phyloP scores from a whole-genome alignment of 2,113 vertebrate genomes.

The Halichoeres trimaculatus region DNA sequence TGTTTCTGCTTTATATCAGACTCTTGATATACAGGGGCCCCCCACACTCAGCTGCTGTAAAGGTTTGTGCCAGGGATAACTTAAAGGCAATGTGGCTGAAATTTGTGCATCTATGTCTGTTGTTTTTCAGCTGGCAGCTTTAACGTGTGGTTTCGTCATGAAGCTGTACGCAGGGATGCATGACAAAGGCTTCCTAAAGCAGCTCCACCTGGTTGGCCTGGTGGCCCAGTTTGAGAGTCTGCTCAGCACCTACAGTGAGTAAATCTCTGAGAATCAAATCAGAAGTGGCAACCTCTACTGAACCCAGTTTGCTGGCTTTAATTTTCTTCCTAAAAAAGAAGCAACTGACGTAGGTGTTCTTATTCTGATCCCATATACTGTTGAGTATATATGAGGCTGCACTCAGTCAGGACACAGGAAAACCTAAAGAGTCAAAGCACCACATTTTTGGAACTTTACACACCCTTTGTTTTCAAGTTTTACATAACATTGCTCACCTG shows the following conservation, averaged over 20 bases:
- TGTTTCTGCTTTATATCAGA: neutral
- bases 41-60: neutral
- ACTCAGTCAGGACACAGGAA: conserved; percentile 6
- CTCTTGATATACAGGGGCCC: too few species aligned
- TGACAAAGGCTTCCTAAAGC: conserved; percentile 91
- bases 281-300: neutral
- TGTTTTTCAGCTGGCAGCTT: conserved; percentile 87
- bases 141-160: conserved; percentile 96
- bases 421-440: too few species aligned
- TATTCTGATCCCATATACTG: neutral
- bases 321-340: neutral
- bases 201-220: conserved; percentile 92
- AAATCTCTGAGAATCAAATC: conserved; percentile 1
- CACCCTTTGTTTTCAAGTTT: neutral
- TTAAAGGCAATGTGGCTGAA: neutral
- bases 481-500: neutral
- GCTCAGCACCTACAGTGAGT: conserved; percentile 98
- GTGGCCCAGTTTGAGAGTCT: conserved; percentile 96
- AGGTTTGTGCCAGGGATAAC: neutral
- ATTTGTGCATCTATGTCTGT: neutral
- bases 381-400: neutral
- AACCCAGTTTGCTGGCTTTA: too few species aligned
- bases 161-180: conserved; percentile 90
- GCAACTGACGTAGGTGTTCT: neutral
- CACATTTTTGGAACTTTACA: too few species aligned